Conservation (phyloP, 2,888 invertebrate genomes). For the Limnephilus auricula region DNA sequence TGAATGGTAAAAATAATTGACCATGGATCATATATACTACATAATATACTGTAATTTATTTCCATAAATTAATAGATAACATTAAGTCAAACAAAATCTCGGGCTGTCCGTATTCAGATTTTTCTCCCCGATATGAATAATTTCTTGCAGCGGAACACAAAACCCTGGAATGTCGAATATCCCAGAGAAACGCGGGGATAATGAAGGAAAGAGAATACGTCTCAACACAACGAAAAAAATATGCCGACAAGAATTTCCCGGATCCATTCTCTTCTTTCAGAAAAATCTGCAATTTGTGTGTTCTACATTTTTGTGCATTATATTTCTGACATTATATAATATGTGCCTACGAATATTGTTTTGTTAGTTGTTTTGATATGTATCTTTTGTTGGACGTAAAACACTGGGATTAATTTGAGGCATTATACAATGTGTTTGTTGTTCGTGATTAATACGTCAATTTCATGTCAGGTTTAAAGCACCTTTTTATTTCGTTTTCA, state of each 20-base stretch:
- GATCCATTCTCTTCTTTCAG: background rate
- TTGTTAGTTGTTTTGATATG: background rate
- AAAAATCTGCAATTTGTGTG: background rate
- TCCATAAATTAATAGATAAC: too few species aligned
- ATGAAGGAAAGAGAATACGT: conserved; percentile 25
- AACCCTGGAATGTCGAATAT: background rate
- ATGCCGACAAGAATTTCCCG: background rate
- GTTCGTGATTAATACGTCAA: too few species aligned
- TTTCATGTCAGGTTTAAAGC: too few species aligned
- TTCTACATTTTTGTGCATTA: background rate
- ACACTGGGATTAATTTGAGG: too few species aligned
- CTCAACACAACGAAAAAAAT: conserved; percentile 3
- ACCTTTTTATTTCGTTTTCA: too few species aligned
- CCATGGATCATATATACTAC: too few species aligned
- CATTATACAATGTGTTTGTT: too few species aligned
- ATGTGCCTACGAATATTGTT: background rate
- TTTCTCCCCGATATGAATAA: background rate
- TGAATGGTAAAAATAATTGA: too few species aligned
- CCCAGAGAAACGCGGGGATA: background rate
- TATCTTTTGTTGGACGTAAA: too few species aligned
- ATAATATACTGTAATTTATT: too few species aligned
- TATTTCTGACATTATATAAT: background rate
- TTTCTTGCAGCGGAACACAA: conserved; percentile 4
- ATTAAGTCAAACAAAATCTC: background rate
- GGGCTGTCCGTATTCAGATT: background rate